Evolutionary conservation across 2,113 vertebrate species (phyloP).

Genomic region (Corynorhinus townsendii): DNA sequence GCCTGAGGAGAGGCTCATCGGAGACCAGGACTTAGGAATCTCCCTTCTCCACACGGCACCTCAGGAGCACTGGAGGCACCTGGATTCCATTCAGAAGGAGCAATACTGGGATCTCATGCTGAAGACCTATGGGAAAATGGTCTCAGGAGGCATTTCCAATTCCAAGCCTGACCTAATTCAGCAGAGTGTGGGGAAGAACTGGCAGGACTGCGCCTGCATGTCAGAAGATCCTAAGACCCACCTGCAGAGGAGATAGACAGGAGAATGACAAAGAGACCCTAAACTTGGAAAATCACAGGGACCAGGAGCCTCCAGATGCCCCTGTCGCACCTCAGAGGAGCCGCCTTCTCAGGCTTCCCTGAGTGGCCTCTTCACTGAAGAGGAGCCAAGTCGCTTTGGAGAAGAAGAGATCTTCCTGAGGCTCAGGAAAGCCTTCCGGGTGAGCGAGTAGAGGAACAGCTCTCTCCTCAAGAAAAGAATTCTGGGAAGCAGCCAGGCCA

Average conservation of each 20-base stretch:
- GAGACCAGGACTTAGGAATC: slow-evolving; percentile 30
- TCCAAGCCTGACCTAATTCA: no score
- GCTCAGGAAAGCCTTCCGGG: not conserved
- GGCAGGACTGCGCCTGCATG: no score
- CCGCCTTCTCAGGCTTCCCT: not conserved
- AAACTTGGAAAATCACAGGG: slow-evolving; percentile 59
- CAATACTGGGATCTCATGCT: no score
- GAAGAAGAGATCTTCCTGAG: not conserved
- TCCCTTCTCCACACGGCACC: not conserved
- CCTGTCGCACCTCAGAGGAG: not conserved
- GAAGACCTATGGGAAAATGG: no score
- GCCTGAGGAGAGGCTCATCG: not conserved
- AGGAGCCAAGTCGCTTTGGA: not conserved
- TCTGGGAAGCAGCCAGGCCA: slow-evolving; percentile 12
- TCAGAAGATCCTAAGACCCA: no score
- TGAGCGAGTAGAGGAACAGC: not conserved
- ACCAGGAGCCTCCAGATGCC: slow-evolving; percentile 20
- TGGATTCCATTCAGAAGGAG: no score
- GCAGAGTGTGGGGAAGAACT: no score
- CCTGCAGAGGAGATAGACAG: slow-evolving; percentile 54
- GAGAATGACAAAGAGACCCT: slow-evolving; percentile 72
- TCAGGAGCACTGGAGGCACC: no score
- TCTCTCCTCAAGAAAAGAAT: not conserved
- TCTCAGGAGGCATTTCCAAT: no score
- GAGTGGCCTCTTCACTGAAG: slow-evolving; percentile 13